phyloP scores from a whole-genome alignment of 23 tunicate species.

The Ciona savignyi region DNA sequence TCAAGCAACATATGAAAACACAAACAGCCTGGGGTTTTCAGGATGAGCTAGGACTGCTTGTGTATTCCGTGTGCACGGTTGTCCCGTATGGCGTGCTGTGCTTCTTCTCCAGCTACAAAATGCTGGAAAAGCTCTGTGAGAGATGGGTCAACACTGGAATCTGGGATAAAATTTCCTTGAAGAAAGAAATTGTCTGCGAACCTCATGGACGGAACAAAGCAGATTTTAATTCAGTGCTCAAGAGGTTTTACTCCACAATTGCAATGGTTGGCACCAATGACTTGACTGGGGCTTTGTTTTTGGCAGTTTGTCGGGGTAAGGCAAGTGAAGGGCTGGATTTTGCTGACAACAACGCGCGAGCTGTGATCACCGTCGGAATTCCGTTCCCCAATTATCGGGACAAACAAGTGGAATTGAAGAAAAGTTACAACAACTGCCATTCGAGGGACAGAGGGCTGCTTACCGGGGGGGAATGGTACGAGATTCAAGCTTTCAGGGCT shows the following conservation, averaged over 20 bases:
- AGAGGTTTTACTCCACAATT: conserved; percentile 48
- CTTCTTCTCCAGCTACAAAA: conserved; percentile 81
- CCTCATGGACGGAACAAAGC: conserved; percentile 72
- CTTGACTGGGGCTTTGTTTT: conserved; percentile 54
- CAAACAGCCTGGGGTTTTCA: conserved; percentile 57
- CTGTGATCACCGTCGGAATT: conserved; percentile 92
- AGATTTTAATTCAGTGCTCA: conserved; percentile 50
- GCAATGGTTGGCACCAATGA: conserved; percentile 1
- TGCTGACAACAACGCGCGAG: conserved; percentile 91
- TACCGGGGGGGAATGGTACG: conserved; percentile 93
- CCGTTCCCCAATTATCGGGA: conserved; percentile 93
- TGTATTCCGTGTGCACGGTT: conserved; percentile 33
- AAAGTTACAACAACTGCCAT: conserved; percentile 70
- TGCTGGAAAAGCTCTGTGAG: conserved; percentile 57
- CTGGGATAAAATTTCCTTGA: conserved; percentile 42
- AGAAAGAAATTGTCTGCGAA: conserved; percentile 52
- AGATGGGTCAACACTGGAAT: conserved; percentile 80
- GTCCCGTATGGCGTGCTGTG: conserved; percentile 86
- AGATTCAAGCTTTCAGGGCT: conserved; percentile 94
- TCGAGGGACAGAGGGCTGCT: conserved; percentile 46
- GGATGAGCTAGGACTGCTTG: conserved; percentile 72
- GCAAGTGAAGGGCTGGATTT: conserved; percentile 93
- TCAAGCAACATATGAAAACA: conserved; percentile 90
- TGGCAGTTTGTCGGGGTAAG: conserved; percentile 94
- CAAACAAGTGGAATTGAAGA: conserved; percentile 77